Evolutionary conservation across 2,113 vertebrate genomes (phyloP).

Genomic region (Galemys pyrenaicus): DNA sequence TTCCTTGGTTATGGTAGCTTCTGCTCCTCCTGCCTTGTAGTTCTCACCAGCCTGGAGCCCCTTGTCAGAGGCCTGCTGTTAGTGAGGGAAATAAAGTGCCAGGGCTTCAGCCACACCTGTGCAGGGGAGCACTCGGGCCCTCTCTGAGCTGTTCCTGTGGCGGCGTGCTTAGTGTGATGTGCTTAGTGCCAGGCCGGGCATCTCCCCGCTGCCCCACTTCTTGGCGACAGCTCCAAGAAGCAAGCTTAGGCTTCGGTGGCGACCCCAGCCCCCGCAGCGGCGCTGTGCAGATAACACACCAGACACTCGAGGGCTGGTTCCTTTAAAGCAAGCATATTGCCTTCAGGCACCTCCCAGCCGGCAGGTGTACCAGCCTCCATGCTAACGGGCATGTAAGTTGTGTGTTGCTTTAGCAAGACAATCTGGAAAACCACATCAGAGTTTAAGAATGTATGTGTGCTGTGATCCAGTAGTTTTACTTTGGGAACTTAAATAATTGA

Average conservation of each 20-base stretch:
- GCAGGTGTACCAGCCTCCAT: not conserved
- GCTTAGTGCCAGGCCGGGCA: too few species aligned
- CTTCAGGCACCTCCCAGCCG: too few species aligned
- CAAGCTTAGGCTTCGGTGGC: too few species aligned
- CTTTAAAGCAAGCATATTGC: too few species aligned
- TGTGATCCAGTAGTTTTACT: not conserved
- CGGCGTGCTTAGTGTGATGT: too few species aligned
- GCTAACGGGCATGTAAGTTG: not conserved
- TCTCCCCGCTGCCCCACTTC: too few species aligned
- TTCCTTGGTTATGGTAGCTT: rapidly evolving
- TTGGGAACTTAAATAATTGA: not conserved
- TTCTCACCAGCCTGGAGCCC: not conserved
- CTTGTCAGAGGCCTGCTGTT: not conserved
- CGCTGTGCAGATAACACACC: too few species aligned
- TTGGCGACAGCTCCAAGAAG: too few species aligned
- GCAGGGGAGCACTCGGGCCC: too few species aligned
- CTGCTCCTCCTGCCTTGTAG: not conserved
- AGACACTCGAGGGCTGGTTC: too few species aligned
- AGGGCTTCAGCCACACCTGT: not conserved
- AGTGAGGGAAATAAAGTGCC: not conserved
- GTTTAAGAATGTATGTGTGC: not conserved
- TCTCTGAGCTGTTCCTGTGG: too few species aligned
- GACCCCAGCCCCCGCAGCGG: too few species aligned
- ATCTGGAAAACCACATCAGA: not conserved
- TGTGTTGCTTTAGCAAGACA: not conserved